Conservation (phyloP, 2,113 vertebrate species). For the Eulacestoma nigropectus region DNA sequence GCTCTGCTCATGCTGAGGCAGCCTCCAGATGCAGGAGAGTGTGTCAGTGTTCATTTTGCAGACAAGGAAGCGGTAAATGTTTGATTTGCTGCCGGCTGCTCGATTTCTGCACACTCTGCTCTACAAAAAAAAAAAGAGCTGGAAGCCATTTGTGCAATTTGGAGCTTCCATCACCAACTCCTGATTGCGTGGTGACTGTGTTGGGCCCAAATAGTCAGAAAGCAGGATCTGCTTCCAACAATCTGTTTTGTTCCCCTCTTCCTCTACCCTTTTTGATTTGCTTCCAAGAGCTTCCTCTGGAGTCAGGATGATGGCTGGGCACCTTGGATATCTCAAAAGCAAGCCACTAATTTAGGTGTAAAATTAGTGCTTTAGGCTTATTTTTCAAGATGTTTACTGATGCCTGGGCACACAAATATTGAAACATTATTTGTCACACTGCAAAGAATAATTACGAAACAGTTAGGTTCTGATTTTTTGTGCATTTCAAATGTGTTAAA, state of each 20-base stretch:
- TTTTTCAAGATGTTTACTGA: neutral
- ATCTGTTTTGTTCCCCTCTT: neutral
- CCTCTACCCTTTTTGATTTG: neutral
- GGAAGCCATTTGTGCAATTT: neutral
- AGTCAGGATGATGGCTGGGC: neutral
- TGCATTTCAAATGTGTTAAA: neutral
- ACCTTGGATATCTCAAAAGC: neutral
- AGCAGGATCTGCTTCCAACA: neutral
- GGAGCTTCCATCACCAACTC: neutral
- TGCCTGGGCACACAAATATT: slow-evolving; percentile 13
- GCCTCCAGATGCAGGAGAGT: neutral
- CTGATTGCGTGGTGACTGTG: neutral
- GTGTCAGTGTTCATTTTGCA: neutral
- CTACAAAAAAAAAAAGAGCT: neutral
- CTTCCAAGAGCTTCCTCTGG: slow-evolving; percentile 13
- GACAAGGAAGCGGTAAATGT: neutral
- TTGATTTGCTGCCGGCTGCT: neutral
- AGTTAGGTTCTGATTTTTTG: neutral
- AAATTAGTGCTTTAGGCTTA: slow-evolving; percentile 29
- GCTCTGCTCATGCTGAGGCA: neutral
- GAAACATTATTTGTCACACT: neutral
- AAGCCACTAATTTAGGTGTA: neutral
- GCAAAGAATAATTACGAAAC: neutral
- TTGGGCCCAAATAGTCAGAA: neutral
- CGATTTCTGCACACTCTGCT: neutral